Conservation (phyloP, 2,888 invertebrate genomes). For the Galeopsomyia nigrocyanea region DNA sequence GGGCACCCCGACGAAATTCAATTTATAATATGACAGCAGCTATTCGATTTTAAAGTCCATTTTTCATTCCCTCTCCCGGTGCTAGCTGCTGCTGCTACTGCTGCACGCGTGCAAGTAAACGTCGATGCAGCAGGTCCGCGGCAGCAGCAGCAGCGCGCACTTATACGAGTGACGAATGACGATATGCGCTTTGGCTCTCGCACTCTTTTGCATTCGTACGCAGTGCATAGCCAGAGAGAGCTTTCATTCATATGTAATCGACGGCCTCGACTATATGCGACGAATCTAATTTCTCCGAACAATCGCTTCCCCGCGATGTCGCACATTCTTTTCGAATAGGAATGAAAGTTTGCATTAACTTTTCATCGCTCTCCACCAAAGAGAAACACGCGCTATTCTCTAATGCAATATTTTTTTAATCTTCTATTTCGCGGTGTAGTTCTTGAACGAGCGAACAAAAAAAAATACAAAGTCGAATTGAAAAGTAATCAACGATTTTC, state of each 20-base stretch:
- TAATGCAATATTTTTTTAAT: conserved; percentile 41
- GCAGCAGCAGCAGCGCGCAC: conserved; percentile 32
- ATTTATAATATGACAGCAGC: conserved; percentile 66
- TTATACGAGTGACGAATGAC: conserved; percentile 49
- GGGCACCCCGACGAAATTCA: conserved; percentile 62
- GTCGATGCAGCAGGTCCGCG: conserved; percentile 33
- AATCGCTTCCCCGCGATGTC: conserved; percentile 22
- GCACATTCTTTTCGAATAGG: conserved; percentile 35
- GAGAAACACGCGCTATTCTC: not conserved
- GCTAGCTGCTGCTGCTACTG: not conserved
- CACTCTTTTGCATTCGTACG: not conserved
- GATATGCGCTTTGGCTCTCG: conserved; percentile 38
- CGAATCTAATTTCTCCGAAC: conserved; percentile 44
- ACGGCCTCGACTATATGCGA: conserved; percentile 11
- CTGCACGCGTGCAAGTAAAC: conserved; percentile 41
- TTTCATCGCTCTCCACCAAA: conserved; percentile 11
- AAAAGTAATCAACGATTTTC: conserved; percentile 5
- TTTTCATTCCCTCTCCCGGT: conserved; percentile 57
- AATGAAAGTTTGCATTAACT: conserved; percentile 41
- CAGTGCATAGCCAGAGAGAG: conserved; percentile 7
- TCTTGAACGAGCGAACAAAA: not conserved
- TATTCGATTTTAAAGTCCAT: conserved; percentile 67
- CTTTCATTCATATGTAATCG: conserved; percentile 46
- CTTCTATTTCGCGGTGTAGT: conserved; percentile 22
- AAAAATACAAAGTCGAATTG: conserved; percentile 12